These are phyloP conservation scores for Chydorus sphaericus DNA, from an alignment of 2,888 invertebrate genomes.

Conservation along the genomic window DNA sequence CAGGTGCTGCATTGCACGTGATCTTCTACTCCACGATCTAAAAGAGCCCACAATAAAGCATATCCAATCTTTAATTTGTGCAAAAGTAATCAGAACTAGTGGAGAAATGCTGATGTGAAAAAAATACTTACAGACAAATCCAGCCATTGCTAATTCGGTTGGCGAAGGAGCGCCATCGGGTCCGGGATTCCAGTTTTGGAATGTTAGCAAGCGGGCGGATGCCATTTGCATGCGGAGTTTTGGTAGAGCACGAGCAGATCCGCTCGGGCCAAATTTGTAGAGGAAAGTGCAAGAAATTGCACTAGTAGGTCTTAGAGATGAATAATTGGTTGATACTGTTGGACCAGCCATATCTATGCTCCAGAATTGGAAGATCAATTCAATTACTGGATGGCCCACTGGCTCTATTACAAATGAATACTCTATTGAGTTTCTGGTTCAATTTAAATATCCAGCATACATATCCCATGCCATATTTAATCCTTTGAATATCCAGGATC, in stretches of 20 bases:
- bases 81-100: no score
- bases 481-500: no score
- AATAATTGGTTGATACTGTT: no score
- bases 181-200: background rate
- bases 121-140: no score
- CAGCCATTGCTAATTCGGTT: no score
- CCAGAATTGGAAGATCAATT: no score
- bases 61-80: background rate
- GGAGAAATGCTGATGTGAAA: no score
- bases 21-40: background rate
- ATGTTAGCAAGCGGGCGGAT: background rate
- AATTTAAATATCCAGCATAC: background rate
- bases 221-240: background rate
- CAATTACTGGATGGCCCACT: no score
- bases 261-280: background rate
- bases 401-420: no score
- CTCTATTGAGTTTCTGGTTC: background rate
- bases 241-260: background rate
- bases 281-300: background rate
- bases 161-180: background rate
- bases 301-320: background rate
- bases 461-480: background rate
- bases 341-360: no score
- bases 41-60: background rate
- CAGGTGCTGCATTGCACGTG: background rate